Evolutionary conservation across 2,888 invertebrate species (phyloP).

Genomic region (Heliconius aoede): DNA sequence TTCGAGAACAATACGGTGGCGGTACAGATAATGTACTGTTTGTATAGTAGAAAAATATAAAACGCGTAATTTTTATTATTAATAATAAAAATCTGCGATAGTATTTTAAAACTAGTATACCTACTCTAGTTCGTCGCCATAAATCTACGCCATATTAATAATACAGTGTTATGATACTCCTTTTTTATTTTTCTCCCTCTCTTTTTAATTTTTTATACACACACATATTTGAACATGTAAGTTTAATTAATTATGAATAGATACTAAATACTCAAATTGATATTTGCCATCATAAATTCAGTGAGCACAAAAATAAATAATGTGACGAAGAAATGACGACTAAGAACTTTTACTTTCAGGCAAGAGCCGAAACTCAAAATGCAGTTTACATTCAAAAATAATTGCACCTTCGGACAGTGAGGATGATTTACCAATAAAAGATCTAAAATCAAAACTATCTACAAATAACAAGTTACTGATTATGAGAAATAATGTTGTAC

Average conservation of each 20-base stretch:
- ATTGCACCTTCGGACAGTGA: conserved; percentile 35
- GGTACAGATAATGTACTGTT: background rate
- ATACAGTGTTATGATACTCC: background rate
- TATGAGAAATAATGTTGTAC: conserved; percentile 56
- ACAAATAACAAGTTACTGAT: conserved; percentile 44
- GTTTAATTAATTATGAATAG: too few relatives aligned
- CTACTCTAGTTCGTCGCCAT: background rate
- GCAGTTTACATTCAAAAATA: conserved; percentile 13
- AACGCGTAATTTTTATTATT: background rate
- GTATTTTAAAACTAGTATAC: too few relatives aligned
- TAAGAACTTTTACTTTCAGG: conserved; percentile 52
- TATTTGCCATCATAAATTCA: background rate
- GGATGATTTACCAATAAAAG: conserved; percentile 31
- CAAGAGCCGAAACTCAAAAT: conserved; percentile 36
- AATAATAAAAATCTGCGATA: background rate
- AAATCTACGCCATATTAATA: background rate
- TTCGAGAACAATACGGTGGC: background rate
- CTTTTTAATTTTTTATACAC: too few relatives aligned
- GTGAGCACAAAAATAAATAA: background rate
- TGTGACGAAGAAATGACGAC: conserved; percentile 23
- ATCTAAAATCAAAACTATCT: conserved; percentile 25
- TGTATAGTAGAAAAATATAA: background rate
- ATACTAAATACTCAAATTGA: background rate
- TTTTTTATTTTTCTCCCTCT: background rate
- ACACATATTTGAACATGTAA: too few relatives aligned